These are phyloP conservation scores for Anomalospiza imberbis DNA, from an alignment of 2,797 vertebrate genomes.

Conservation along the genomic window DNA sequence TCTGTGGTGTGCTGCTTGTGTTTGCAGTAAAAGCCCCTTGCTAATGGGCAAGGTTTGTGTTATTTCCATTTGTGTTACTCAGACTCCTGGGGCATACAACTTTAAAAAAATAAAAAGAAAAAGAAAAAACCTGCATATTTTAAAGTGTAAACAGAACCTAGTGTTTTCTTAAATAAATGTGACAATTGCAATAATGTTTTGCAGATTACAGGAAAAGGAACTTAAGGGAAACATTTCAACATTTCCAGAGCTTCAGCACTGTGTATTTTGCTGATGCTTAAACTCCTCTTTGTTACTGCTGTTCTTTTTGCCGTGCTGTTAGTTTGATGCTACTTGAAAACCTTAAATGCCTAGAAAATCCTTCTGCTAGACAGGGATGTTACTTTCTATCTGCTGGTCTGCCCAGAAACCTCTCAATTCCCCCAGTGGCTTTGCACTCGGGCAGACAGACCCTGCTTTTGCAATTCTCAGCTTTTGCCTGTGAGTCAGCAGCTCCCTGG, in stretches of 20 bases:
- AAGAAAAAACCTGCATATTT: background rate
- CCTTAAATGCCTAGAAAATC: conserved; percentile 24
- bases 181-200: conserved; percentile 49
- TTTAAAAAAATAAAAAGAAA: background rate
- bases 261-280: conserved; percentile 59
- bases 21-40: background rate
- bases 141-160: conserved; percentile 46
- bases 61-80: conserved; percentile 31
- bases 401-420: conserved; percentile 1
- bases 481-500: background rate
- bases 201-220: conserved; percentile 20
- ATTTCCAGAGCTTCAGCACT: conserved; percentile 21
- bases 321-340: conserved; percentile 40
- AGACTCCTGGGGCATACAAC: background rate
- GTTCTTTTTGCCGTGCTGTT: conserved; percentile 7
- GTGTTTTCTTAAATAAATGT: conserved; percentile 66
- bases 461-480: background rate
- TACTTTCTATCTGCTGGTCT: conserved; percentile 6
- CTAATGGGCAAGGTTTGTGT: conserved; percentile 6
- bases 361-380: background rate
- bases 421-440: background rate
- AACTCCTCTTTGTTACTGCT: conserved; percentile 36
- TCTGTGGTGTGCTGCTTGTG: background rate
- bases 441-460: background rate
- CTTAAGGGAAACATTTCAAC: conserved; percentile 21